Conservation (phyloP, 2,888 invertebrate species). For the Parnassius glacialis region DNA sequence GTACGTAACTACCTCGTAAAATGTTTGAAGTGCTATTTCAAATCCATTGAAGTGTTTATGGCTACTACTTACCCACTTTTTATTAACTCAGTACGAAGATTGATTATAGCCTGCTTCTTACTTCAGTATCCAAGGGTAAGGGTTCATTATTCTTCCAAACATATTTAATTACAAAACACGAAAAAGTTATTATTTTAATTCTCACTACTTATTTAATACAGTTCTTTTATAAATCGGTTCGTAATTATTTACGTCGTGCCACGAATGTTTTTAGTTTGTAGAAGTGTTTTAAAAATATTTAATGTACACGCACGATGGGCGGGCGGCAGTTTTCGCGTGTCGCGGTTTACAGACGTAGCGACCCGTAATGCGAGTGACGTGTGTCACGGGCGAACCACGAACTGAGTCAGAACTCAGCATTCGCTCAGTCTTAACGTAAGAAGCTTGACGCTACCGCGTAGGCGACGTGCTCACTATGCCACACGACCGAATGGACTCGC, state of each 20-base stretch:
- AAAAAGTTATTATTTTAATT: slow-evolving; percentile 1
- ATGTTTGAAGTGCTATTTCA: slow-evolving; percentile 34
- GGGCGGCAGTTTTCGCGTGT: slow-evolving; percentile 41
- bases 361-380: slow-evolving; percentile 45
- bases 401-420: slow-evolving; percentile 43
- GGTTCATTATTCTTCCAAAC: slow-evolving; percentile 30
- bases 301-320: slow-evolving; percentile 44
- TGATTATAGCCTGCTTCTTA: slow-evolving; percentile 43
- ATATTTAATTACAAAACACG: slow-evolving; percentile 36
- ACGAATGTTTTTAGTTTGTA: background rate
- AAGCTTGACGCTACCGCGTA: slow-evolving; percentile 16
- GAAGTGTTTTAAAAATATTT: slow-evolving; percentile 33
- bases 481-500: slow-evolving; percentile 1
- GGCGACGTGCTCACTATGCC: slow-evolving; percentile 9
- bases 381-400: slow-evolving; percentile 44
- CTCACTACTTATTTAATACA: slow-evolving; percentile 21
- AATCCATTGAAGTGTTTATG: slow-evolving; percentile 32
- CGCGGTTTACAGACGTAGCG: slow-evolving; percentile 38
- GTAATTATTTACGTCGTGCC: background rate
- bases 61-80: slow-evolving; percentile 69
- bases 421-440: slow-evolving; percentile 8
- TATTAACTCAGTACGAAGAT: slow-evolving; percentile 44
- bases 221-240: background rate
- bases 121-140: slow-evolving; percentile 37
- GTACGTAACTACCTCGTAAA: slow-evolving; percentile 33